A percentile compares a stretch with the other conserved stretches of the same genome.
phyloP scores from a whole-genome alignment of 1,140 invertebrate genomes.

The Penaeus vannamei region DNA sequence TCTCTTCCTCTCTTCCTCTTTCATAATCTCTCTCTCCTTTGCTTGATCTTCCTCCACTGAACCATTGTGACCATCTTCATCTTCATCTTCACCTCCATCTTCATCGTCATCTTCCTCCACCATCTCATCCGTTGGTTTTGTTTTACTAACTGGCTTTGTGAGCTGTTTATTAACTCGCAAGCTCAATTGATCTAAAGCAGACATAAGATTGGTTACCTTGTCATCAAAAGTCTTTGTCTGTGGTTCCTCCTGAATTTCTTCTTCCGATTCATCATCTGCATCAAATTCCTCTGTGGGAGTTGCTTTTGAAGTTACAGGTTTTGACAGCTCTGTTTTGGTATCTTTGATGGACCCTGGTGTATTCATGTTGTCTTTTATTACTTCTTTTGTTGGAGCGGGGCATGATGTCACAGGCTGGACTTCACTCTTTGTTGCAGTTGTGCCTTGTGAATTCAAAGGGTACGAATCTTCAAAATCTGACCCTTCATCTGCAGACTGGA shows the following conservation, averaged over 20 bases:
- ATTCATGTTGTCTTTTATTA: neutral
- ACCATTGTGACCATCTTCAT: neutral
- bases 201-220: too few species aligned
- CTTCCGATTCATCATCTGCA: neutral
- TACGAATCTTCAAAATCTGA: slow-evolving; percentile 56
- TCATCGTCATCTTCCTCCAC: too few species aligned
- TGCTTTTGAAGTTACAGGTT: too few species aligned
- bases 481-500: slow-evolving; percentile 65
- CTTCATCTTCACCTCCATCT: neutral
- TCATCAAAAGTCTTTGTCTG: too few species aligned
- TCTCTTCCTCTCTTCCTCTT: neutral
- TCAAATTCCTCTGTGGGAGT: neutral
- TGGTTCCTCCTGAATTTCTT: neutral
- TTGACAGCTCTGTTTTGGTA: neutral
- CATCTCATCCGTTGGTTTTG: too few species aligned
- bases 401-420: too few species aligned
- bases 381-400: too few species aligned
- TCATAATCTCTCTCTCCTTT: neutral
- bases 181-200: too few species aligned
- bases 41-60: neutral
- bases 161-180: too few species aligned
- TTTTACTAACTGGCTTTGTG: too few species aligned
- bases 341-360: neutral
- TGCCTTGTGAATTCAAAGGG: neutral
- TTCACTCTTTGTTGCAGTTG: too few species aligned